A percentile compares a stretch with the other conserved stretches of the same genome.
phyloP scores from a whole-genome alignment of 2,113 vertebrate genomes.

The Siniperca knerii region DNA sequence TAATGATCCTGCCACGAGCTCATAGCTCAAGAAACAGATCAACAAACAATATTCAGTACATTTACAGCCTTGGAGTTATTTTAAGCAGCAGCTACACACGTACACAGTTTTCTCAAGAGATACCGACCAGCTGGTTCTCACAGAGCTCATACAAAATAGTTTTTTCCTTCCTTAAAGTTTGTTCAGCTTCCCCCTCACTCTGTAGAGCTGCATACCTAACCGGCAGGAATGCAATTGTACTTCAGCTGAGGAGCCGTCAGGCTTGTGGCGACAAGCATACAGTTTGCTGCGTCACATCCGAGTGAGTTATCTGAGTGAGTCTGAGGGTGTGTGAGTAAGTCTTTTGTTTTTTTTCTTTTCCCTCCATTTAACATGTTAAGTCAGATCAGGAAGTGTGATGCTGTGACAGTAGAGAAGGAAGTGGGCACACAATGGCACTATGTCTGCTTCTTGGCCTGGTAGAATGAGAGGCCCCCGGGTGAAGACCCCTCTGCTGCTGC shows the following conservation, averaged over 20 bases:
- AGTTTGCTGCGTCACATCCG: conserved; percentile 92
- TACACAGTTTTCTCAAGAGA: conserved; percentile 1
- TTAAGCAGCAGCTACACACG: background rate
- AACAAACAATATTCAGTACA: background rate
- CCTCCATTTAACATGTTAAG: conserved; percentile 72
- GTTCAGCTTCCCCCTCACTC: conserved; percentile 35
- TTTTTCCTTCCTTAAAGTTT: conserved; percentile 46
- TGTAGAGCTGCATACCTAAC: conserved; percentile 58
- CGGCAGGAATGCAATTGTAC: conserved; percentile 65
- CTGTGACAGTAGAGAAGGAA: conserved; percentile 69
- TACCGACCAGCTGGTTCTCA: conserved; percentile 11
- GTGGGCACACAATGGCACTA: conserved; percentile 76
- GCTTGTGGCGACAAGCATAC: conserved; percentile 89
- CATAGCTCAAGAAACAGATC: too few species aligned
- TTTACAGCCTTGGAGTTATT: conserved; percentile 7
- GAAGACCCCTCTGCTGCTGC: conserved; percentile 68
- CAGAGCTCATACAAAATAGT: conserved; percentile 24
- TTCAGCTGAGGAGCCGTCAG: conserved; percentile 60
- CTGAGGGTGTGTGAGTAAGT: conserved; percentile 38
- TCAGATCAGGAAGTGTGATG: conserved; percentile 90
- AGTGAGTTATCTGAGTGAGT: conserved; percentile 79
- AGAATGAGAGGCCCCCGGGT: conserved; percentile 70
- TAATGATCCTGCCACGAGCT: background rate
- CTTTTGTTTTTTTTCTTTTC: conserved; percentile 12
- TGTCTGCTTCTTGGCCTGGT: conserved; percentile 61